Conservation (phyloP, 2,113 vertebrate species). For the Stigmatopora nigra region DNA sequence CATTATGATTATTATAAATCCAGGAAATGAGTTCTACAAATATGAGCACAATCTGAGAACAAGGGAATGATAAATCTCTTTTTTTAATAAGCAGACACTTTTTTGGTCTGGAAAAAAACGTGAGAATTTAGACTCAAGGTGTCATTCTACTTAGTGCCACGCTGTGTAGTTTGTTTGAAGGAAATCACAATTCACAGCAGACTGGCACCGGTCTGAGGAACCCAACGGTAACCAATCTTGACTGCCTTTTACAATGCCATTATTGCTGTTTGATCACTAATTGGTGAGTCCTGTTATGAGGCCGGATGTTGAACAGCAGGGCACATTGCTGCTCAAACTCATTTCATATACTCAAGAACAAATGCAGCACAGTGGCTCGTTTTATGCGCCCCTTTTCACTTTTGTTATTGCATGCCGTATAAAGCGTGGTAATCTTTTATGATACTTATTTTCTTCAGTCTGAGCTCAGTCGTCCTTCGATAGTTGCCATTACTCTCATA, state of each 20-base stretch:
- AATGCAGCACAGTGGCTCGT: neutral
- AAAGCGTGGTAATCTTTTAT: neutral
- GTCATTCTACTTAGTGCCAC: neutral
- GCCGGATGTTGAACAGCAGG: neutral
- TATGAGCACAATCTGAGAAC: too few relatives aligned
- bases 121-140: too few relatives aligned
- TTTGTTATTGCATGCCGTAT: neutral
- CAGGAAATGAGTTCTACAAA: too few relatives aligned
- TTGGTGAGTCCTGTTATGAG: neutral
- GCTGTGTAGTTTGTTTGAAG: neutral
- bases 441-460: slow-evolving; percentile 4
- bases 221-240: neutral
- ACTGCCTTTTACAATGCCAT: neutral
- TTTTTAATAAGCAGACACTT: too few relatives aligned
- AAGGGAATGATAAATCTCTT: too few relatives aligned
- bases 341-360: neutral
- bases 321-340: neutral
- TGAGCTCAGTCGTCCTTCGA: slow-evolving; percentile 4
- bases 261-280: neutral
- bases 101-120: too few relatives aligned
- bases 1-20: too few relatives aligned
- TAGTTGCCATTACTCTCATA: slow-evolving; percentile 1
- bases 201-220: neutral
- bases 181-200: neutral
- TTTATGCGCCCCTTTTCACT: neutral